Evolutionary conservation across 2,113 vertebrate species (phyloP).

Genomic region (Odocoileus virginianus): DNA sequence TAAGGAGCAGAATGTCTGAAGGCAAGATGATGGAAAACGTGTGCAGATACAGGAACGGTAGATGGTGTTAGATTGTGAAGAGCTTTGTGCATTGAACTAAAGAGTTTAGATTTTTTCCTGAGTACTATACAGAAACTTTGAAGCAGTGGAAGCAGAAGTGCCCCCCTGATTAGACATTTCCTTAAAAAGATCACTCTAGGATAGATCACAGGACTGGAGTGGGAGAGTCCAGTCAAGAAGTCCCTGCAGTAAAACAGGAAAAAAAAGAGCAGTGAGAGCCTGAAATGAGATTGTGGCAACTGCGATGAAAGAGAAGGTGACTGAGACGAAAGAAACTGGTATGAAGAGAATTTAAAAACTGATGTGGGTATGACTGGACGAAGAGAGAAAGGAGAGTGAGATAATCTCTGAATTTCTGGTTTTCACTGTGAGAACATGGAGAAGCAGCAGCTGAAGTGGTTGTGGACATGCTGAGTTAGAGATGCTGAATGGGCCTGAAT

Average conservation of each 20-base stretch:
- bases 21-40: not conserved
- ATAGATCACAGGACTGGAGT: too few relatives aligned
- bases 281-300: not conserved
- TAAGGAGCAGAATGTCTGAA: not conserved
- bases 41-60: not conserved
- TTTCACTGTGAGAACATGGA: not conserved
- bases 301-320: not conserved
- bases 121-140: not conserved
- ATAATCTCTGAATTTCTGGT: not conserved
- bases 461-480: not conserved
- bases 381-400: not conserved
- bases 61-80: not conserved
- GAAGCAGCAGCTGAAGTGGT: not conserved
- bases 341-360: not conserved
- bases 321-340: not conserved
- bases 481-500: not conserved
- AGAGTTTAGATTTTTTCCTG: not conserved
- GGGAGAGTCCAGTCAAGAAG: not conserved
- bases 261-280: not conserved
- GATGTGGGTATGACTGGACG: not conserved
- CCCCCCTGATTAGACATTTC: not conserved
- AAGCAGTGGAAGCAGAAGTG: not conserved
- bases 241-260: not conserved
- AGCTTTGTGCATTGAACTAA: not conserved
- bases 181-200: not conserved